Evolutionary conservation across 2,888 invertebrate genomes (phyloP).

Genomic region (Coronaproctus castanopsis): DNA sequence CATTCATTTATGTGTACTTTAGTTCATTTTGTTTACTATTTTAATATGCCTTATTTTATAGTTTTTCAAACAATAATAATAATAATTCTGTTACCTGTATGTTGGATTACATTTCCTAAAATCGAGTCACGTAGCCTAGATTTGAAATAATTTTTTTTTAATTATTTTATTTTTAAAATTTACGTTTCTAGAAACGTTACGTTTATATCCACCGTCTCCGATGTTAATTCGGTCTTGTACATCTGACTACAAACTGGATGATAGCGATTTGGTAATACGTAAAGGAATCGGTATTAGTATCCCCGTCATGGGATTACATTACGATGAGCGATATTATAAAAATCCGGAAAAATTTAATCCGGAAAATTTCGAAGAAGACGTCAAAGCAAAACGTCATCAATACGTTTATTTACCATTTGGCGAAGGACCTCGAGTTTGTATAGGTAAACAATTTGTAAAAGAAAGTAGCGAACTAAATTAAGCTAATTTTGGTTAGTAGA

Average conservation of each 20-base stretch:
- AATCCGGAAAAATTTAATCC: constrained; percentile 8
- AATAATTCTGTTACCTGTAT: too few relatives aligned
- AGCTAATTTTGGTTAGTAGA: too few relatives aligned
- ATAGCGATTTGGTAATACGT: constrained; percentile 2
- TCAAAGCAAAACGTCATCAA: constrained; percentile 6
- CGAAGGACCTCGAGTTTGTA: constrained; percentile 10
- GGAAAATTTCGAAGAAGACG: constrained; percentile 6
- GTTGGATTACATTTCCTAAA: too few relatives aligned
- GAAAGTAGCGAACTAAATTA: too few relatives aligned
- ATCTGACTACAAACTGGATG: constrained; percentile 1
- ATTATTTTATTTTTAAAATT: too few relatives aligned
- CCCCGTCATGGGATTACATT: constrained; percentile 2
- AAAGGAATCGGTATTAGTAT: constrained; percentile 10
- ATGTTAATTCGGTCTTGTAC: constrained; percentile 4
- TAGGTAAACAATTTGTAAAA: constrained; percentile 6
- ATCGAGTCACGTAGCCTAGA: too few relatives aligned
- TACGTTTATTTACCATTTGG: constrained; percentile 11
- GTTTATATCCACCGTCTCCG: constrained; percentile 1
- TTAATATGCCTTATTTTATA: too few relatives aligned
- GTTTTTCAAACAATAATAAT: too few relatives aligned
- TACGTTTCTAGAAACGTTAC: constrained; percentile 6
- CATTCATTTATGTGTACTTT: too few relatives aligned
- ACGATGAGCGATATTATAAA: constrained; percentile 7
- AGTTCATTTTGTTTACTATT: too few relatives aligned
- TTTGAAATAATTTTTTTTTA: too few relatives aligned